Percentiles rank a stretch among this genome's conserved stretches.
Conservation (phyloP, 2,888 invertebrate species). For the Dryobotodes eremita region DNA sequence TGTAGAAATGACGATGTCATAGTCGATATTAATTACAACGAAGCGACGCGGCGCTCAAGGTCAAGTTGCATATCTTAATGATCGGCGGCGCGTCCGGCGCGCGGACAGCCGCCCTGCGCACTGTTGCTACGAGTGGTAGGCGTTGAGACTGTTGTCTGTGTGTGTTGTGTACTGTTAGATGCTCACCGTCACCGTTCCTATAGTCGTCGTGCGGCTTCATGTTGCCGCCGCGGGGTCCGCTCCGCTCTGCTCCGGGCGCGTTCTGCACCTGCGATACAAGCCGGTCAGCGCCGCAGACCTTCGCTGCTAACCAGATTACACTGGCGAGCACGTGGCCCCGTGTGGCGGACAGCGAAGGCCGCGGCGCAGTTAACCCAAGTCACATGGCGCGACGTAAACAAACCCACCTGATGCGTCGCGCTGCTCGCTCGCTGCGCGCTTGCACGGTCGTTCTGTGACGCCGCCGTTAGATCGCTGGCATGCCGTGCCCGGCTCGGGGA, state of each 20-base stretch:
- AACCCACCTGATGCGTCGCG: conserved; percentile 77
- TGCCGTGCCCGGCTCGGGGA: conserved; percentile 50
- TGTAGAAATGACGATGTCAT: conserved; percentile 17
- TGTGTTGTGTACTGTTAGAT: background rate
- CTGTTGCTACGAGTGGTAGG: conserved; percentile 5
- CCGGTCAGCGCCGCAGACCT: conserved; percentile 51
- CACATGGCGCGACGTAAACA: conserved; percentile 80
- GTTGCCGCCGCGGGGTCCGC: conserved; percentile 51
- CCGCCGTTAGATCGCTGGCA: conserved; percentile 46
- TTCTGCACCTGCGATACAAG: conserved; percentile 59
- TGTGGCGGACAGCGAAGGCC: conserved; percentile 63
- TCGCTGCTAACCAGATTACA: conserved; percentile 74
- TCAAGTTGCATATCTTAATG: conserved; percentile 50
- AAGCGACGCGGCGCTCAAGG: conserved; percentile 58
- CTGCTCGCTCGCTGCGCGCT: conserved; percentile 40
- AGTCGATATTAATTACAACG: conserved; percentile 26
- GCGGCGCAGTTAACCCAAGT: conserved; percentile 71
- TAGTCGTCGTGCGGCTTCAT: conserved; percentile 82
- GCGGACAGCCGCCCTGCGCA: conserved; percentile 23
- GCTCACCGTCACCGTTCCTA: conserved; percentile 84
- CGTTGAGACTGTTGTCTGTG: background rate
- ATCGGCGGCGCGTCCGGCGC: conserved; percentile 19
- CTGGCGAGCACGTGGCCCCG: conserved; percentile 69
- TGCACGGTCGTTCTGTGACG: conserved; percentile 31
- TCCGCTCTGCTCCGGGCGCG: conserved; percentile 36